phyloP scores from a whole-genome alignment of 2,113 vertebrate species.

The Neomonachus schauinslandi region DNA sequence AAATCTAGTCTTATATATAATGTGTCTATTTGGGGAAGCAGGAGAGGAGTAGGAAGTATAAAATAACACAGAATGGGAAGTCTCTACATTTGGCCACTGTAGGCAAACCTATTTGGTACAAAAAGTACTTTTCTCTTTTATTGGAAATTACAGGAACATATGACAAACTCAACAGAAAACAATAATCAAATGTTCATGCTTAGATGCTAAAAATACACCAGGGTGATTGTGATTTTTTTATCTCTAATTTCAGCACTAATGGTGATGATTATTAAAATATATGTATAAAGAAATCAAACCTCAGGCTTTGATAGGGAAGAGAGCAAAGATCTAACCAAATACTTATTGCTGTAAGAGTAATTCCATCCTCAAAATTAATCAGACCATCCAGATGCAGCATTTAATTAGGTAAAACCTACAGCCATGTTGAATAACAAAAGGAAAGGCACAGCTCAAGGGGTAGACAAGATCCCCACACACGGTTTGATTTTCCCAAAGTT shows the following conservation, averaged over 20 bases:
- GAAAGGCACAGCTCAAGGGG: not conserved
- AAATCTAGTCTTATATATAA: conserved; percentile 8
- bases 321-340: conserved; percentile 12
- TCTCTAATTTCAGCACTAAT: conserved; percentile 33
- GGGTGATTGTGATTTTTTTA: not conserved
- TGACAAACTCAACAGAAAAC: conserved; percentile 33
- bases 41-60: not conserved
- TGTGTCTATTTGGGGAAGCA: not conserved
- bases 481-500: not conserved
- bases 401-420: conserved; percentile 62
- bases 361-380: conserved; percentile 11
- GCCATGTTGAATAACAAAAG: not conserved
- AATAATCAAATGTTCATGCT: conserved; percentile 17
- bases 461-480: not conserved
- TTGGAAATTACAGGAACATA: not conserved
- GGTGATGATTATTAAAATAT: conserved; percentile 33
- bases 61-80: not conserved
- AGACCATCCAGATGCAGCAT: not conserved
- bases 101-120: conserved; percentile 29
- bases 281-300: conserved; percentile 14
- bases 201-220: conserved; percentile 41
- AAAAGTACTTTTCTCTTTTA: conserved; percentile 41
- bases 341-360: not conserved
- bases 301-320: not conserved
- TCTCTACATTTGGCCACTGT: not conserved